Conservation (phyloP, 64 coral and sea anemone species). For the Stylophora pistillata region DNA sequence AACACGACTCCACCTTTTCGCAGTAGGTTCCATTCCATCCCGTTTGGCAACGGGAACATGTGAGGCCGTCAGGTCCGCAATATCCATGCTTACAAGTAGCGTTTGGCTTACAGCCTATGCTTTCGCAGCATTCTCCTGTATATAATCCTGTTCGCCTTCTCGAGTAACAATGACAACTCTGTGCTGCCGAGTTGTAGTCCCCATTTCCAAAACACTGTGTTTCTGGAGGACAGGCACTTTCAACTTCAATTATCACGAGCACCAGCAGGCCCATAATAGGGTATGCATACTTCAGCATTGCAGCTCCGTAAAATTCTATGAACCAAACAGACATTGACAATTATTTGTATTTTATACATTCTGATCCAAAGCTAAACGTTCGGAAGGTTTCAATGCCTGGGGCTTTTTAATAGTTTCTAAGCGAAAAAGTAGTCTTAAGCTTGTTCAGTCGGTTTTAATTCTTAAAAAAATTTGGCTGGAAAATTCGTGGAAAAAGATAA, state of each 20-base stretch:
- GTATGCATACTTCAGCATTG: neutral
- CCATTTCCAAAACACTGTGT: slow-evolving; percentile 89
- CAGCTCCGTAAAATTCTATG: neutral
- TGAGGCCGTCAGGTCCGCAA: slow-evolving; percentile 63
- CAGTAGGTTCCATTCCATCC: slow-evolving; percentile 76
- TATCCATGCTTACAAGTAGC: slow-evolving; percentile 77
- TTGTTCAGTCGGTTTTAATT: too few species aligned
- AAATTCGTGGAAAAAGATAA: too few species aligned
- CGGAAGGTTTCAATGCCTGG: too few species aligned
- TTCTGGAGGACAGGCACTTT: slow-evolving; percentile 52
- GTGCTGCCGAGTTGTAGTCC: slow-evolving; percentile 38
- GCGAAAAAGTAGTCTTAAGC: too few species aligned
- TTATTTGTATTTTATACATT: too few species aligned
- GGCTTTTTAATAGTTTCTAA: too few species aligned
- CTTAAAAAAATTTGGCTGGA: too few species aligned
- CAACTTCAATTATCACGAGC: neutral
- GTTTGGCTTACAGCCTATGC: slow-evolving; percentile 75
- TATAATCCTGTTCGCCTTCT: neutral
- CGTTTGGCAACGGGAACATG: slow-evolving; percentile 64
- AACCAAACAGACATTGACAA: too few species aligned
- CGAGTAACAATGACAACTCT: slow-evolving; percentile 56
- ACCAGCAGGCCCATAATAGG: neutral
- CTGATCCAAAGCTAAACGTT: too few species aligned
- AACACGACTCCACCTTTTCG: slow-evolving; percentile 55
- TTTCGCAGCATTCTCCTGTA: slow-evolving; percentile 80